Evolutionary conservation across 2,888 invertebrate genomes (phyloP), one percentile per base, ranked within the genome.

Genomic region (Congeria kusceri): DNA sequence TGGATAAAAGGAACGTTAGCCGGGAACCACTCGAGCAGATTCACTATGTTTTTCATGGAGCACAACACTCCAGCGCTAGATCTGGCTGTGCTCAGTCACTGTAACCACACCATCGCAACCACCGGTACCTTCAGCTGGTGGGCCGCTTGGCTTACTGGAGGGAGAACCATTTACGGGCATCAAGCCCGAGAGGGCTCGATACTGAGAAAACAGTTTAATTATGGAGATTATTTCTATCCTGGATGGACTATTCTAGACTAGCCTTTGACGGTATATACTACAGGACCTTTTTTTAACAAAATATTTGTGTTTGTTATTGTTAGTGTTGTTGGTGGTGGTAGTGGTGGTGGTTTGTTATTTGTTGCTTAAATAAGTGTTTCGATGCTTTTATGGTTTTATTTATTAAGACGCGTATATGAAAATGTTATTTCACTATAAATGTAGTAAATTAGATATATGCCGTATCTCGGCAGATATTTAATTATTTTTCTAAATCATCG

Each of bases 101-200:
- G 87, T 73, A 80, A 87, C 59, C 89, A 89, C 68, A 80, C 81
- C 11, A 87, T 89, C 9, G 86, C 80, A 47, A 84, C 87, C 1
- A 86, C 87, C 3, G 89, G 89, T 0, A 84, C 87, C 1, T 88
- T 84, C 64, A 77, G 87, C 46, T 89, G 88, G 87, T 87, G 87
- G 87, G 77, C 80, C 11, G 83, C 77, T 0, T 87, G 80, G 79
- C 70, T 87, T 46, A 79, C 80, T 18, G 83, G 77, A 13, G 87
- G 87, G 1, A 80, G 70, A 13, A 79, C 79, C 0, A 87, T 86
- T 67, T 86, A 75, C 27, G 80, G 83, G 72, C 72, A 84, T 64
- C 79, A 77, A 9, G 75, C 83, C 13, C 73, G 76, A 57, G 70
- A 80, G 29, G 69, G 71, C 0, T 77, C 79, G 23, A 15, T 11